phyloP scores from a whole-genome alignment of 1,140 invertebrate species.

The Drosophila rhopaloa region DNA sequence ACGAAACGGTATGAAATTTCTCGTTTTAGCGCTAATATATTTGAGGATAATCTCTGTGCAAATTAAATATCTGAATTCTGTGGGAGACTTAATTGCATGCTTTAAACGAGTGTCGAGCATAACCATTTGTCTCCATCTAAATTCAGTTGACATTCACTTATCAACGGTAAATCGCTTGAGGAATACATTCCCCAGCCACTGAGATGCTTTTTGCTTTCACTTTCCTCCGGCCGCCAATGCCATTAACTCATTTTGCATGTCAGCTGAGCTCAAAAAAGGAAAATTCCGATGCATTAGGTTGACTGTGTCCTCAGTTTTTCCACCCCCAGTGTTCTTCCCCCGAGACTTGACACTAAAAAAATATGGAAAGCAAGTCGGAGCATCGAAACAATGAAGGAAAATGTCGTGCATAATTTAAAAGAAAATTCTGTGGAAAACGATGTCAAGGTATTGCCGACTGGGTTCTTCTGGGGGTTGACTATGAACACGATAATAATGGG shows the following conservation, averaged over 20 bases:
- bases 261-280: conserved; percentile 34
- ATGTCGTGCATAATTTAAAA: conserved; percentile 54
- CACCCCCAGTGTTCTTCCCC: conserved; percentile 7
- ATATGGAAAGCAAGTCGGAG: conserved; percentile 30
- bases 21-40: conserved; percentile 14
- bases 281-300: conserved; percentile 60
- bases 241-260: conserved; percentile 67
- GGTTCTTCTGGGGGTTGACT: conserved; percentile 12
- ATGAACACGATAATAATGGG: conserved; percentile 29
- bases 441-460: conserved; percentile 57
- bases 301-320: conserved; percentile 26
- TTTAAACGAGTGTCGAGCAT: conserved; percentile 8
- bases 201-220: conserved; percentile 33
- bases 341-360: conserved; percentile 57
- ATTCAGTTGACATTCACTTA: conserved; percentile 29
- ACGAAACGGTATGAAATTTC: conserved; percentile 2
- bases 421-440: conserved; percentile 44
- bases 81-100: not conserved
- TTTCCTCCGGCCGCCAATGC: conserved; percentile 37
- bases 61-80: conserved; percentile 23
- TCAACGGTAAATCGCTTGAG: conserved; percentile 41
- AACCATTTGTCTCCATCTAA: not conserved
- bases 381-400: conserved; percentile 52
- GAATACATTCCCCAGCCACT: conserved; percentile 13
- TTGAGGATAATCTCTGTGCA: conserved; percentile 7